A percentile compares a stretch with the other conserved stretches of the same genome.
phyloP scores from a whole-genome alignment of 64 coral and sea anemone genomes.

The Dendrophyllia cribrosa region DNA sequence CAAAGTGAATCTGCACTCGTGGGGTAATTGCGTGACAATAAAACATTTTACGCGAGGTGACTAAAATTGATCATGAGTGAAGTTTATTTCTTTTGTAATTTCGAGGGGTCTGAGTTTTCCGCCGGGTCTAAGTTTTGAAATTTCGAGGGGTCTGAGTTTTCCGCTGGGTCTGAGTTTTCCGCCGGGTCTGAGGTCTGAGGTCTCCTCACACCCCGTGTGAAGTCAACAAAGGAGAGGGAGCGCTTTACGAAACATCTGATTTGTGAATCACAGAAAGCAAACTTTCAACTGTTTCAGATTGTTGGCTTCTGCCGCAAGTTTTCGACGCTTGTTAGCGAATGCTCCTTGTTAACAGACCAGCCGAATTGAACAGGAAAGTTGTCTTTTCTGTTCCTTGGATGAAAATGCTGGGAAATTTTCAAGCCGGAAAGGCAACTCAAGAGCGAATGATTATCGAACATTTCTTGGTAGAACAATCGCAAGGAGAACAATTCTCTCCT shows the following conservation, averaged over 20 bases:
- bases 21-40: too few species aligned
- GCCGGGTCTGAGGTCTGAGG: too few species aligned
- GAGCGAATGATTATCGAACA: conserved; percentile 24
- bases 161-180: too few species aligned
- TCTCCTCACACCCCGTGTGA: neutral
- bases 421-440: neutral
- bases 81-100: too few species aligned
- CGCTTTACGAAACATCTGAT: conserved; percentile 14
- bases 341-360: neutral
- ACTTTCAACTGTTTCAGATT: conserved; percentile 12
- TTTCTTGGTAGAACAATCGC: conserved; percentile 20
- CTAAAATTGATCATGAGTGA: too few species aligned
- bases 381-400: conserved; percentile 42
- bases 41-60: too few species aligned
- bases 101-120: too few species aligned
- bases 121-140: too few species aligned
- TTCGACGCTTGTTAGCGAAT: conserved; percentile 7
- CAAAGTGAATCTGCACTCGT: too few species aligned
- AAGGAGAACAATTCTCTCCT: conserved; percentile 1
- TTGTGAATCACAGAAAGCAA: conserved; percentile 10
- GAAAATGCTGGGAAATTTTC: conserved; percentile 52
- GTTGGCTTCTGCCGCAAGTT: conserved; percentile 54
- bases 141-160: too few species aligned
- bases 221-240: neutral
- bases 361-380: conserved; percentile 31